Percentiles rank a stretch among this genome's conserved stretches.
These are phyloP conservation scores for Ornithoptera alexandrae DNA, from an alignment of 2,888 invertebrate species.

Conservation along the genomic window DNA sequence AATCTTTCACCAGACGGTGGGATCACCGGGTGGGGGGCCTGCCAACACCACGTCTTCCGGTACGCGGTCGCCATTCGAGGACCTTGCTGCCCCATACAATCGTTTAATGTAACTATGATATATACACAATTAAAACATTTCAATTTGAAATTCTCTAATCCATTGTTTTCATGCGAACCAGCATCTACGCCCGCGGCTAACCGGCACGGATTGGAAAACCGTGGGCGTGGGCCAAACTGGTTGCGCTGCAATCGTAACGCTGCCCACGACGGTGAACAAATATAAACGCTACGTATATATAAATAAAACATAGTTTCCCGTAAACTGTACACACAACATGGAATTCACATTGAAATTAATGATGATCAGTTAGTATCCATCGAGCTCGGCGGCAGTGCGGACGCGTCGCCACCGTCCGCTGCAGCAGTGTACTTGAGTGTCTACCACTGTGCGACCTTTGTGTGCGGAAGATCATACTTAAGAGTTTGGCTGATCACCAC, in stretches of 20 bases:
- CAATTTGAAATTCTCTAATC: not conserved
- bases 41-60: too few relatives aligned
- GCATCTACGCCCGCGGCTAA: slow-evolving; percentile 2
- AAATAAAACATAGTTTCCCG: slow-evolving; percentile 47
- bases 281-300: slow-evolving; percentile 36
- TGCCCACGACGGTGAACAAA: slow-evolving; percentile 33
- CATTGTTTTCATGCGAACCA: not conserved
- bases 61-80: too few relatives aligned
- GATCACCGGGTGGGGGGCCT: too few relatives aligned
- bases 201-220: slow-evolving; percentile 16
- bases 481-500: slow-evolving; percentile 42
- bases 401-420: slow-evolving; percentile 42
- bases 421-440: slow-evolving; percentile 45
- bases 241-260: slow-evolving; percentile 32
- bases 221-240: slow-evolving; percentile 43
- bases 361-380: slow-evolving; percentile 55
- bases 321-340: slow-evolving; percentile 30
- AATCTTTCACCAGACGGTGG: too few relatives aligned
- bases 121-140: too few relatives aligned
- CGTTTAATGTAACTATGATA: too few relatives aligned
- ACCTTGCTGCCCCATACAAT: too few relatives aligned
- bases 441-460: slow-evolving; percentile 46
- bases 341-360: slow-evolving; percentile 36
- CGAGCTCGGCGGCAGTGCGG: slow-evolving; percentile 41
- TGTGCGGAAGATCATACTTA: slow-evolving; percentile 45